phyloP scores from a whole-genome alignment of 2,888 invertebrate species.

The Drosophila sordidula region DNA sequence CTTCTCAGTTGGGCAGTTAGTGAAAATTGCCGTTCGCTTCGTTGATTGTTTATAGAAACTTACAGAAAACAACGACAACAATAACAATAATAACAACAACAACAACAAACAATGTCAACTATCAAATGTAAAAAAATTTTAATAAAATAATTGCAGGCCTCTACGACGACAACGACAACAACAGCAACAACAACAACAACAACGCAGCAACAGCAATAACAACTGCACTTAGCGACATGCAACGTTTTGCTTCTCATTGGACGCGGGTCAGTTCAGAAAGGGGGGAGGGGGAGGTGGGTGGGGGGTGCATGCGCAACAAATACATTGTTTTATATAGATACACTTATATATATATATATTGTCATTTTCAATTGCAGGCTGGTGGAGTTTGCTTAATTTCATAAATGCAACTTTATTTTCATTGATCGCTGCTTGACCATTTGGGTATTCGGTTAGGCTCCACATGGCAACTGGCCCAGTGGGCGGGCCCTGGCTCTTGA shows the following conservation, averaged over 20 bases:
- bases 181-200: slow-evolving; percentile 18
- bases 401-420: slow-evolving; percentile 51
- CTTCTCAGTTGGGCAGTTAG: slow-evolving; percentile 72
- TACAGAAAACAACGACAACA: slow-evolving; percentile 30
- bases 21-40: slow-evolving; percentile 75
- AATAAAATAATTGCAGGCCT: slow-evolving; percentile 76
- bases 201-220: slow-evolving; percentile 36
- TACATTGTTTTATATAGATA: slow-evolving; percentile 4
- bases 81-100: slow-evolving; percentile 28
- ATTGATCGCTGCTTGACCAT: slow-evolving; percentile 44
- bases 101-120: slow-evolving; percentile 66
- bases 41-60: slow-evolving; percentile 77
- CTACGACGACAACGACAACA: slow-evolving; percentile 29
- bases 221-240: slow-evolving; percentile 76
- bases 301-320: neutral
- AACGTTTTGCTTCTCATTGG: slow-evolving; percentile 64
- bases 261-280: slow-evolving; percentile 41
- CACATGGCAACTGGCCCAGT: slow-evolving; percentile 49
- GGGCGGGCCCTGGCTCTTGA: slow-evolving; percentile 8
- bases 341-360: slow-evolving; percentile 17
- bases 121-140: slow-evolving; percentile 56
- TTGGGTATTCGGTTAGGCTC: slow-evolving; percentile 45
- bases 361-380: slow-evolving; percentile 38
- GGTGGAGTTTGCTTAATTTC: slow-evolving; percentile 16
- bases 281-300: neutral